Percentiles rank a stretch among this genome's conserved stretches.
Conservation (phyloP, 2,113 vertebrate species). For the Antennarius striatus region DNA sequence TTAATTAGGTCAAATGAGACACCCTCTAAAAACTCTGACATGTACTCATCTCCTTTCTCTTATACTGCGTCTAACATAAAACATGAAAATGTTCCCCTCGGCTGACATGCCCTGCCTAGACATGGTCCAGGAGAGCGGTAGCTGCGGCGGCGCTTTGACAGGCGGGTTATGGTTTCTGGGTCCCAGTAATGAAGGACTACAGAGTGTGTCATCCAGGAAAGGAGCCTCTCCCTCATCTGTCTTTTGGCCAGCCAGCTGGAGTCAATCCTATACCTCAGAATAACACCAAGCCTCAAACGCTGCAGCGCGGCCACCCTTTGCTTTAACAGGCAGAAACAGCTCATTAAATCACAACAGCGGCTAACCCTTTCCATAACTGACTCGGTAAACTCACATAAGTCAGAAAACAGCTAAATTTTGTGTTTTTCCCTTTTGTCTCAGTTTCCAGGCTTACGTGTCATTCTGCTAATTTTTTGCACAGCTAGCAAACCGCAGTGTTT, state of each 20-base stretch:
- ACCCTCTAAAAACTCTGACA: slow-evolving; percentile 30
- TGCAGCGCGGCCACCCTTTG: slow-evolving; percentile 20
- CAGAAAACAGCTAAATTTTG: slow-evolving; percentile 35
- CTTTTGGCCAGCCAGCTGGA: slow-evolving; percentile 66
- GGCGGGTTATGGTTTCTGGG: slow-evolving; percentile 61
- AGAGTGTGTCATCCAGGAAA: slow-evolving; percentile 69
- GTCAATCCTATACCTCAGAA: slow-evolving; percentile 51
- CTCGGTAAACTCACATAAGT: slow-evolving; percentile 40
- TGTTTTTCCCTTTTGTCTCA: slow-evolving; percentile 1
- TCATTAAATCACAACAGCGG: slow-evolving; percentile 54
- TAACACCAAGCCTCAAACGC: slow-evolving; percentile 50
- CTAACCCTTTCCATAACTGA: slow-evolving; percentile 42
- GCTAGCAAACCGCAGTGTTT: slow-evolving; percentile 42
- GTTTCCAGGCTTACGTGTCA: slow-evolving; percentile 34
- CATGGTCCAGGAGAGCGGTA: slow-evolving; percentile 46
- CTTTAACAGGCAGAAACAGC: slow-evolving; percentile 44
- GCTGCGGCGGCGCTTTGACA: slow-evolving; percentile 57
- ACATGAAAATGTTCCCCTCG: slow-evolving; percentile 43
- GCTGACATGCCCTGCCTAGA: slow-evolving; percentile 37
- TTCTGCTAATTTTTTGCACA: slow-evolving; percentile 41
- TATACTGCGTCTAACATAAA: slow-evolving; percentile 43
- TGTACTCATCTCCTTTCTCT: slow-evolving; percentile 6
- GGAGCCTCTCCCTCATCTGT: slow-evolving; percentile 56
- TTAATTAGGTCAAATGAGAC: slow-evolving; percentile 44
- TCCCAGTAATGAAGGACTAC: slow-evolving; percentile 71